A percentile compares a stretch with the other conserved stretches of the same genome.
Conservation (phyloP, 2,888 invertebrate genomes). For the Cantharis nigra region DNA sequence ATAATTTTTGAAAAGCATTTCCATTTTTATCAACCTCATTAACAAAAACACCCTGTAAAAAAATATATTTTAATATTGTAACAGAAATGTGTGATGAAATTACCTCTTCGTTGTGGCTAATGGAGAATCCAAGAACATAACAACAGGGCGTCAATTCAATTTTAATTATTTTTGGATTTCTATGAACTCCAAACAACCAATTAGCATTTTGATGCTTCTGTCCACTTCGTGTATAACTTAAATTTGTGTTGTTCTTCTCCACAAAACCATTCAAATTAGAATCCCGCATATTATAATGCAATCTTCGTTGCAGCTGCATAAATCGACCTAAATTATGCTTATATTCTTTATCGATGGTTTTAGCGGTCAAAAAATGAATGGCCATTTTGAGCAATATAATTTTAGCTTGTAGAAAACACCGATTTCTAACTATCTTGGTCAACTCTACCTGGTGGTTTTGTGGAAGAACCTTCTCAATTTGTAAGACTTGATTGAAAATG, state of each 20-base stretch:
- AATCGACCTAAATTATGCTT: constrained; percentile 15
- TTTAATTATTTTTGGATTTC: constrained; percentile 32
- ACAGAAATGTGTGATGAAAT: neutral
- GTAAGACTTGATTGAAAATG: constrained; percentile 4
- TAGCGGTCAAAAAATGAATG: constrained; percentile 8
- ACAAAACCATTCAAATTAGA: neutral
- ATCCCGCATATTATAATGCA: neutral
- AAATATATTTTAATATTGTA: constrained; percentile 52
- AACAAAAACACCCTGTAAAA: constrained; percentile 65
- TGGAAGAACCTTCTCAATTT: constrained; percentile 11
- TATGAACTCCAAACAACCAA: constrained; percentile 28
- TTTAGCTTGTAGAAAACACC: constrained; percentile 7
- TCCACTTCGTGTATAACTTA: neutral
- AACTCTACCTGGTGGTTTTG: neutral
- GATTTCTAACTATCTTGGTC: neutral
- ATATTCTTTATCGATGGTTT: constrained; percentile 10
- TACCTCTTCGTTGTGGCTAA: constrained; percentile 39
- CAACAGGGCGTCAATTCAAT: constrained; percentile 37
- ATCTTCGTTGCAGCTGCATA: constrained; percentile 11
- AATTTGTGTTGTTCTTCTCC: neutral
- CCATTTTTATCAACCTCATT: constrained; percentile 64
- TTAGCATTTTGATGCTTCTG: constrained; percentile 12
- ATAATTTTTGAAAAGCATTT: constrained; percentile 60
- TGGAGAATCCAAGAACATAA: constrained; percentile 39
- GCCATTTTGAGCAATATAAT: constrained; percentile 16